These are phyloP conservation scores for Coptodon rendalli DNA, from an alignment of 2,113 vertebrate genomes.

Conservation along the genomic window DNA sequence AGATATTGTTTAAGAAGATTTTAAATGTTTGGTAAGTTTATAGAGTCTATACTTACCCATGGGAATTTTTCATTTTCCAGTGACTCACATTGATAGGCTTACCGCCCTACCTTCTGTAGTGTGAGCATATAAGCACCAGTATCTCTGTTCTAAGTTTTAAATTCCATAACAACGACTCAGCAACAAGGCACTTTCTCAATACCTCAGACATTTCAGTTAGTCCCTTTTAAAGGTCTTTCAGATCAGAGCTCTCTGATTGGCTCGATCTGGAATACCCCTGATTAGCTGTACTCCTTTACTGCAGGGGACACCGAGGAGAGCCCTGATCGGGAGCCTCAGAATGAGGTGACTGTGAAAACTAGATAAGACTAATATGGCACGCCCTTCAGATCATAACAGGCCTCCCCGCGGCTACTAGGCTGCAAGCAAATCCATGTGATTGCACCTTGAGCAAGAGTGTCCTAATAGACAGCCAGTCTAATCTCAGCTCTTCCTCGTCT, in stretches of 20 bases:
- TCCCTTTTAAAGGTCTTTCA: neutral
- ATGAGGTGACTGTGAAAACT: slow-evolving; percentile 34
- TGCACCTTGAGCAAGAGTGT: neutral
- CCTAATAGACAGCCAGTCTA: neutral
- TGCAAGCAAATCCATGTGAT: slow-evolving; percentile 1
- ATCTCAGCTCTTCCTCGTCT: slow-evolving; percentile 31
- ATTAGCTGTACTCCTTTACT: slow-evolving; percentile 11
- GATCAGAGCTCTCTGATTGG: slow-evolving; percentile 10
- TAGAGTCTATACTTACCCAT: neutral
- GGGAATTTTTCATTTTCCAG: neutral
- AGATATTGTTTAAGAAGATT: neutral
- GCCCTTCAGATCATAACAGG: slow-evolving; percentile 45
- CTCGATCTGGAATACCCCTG: slow-evolving; percentile 14
- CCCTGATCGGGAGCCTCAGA: slow-evolving; percentile 54
- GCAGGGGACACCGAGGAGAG: neutral
- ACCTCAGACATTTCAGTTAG: slow-evolving; percentile 12
- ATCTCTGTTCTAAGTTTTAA: neutral
- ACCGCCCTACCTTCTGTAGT: neutral
- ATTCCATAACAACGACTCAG: neutral
- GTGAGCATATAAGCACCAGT: neutral
- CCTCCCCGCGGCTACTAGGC: slow-evolving; percentile 31
- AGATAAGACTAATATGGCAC: slow-evolving; percentile 67
- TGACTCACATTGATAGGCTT: neutral
- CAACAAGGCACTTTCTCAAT: slow-evolving; percentile 14
- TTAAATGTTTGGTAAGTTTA: neutral